Base-by-base conservation (phyloP, 1,140 invertebrate genomes). In the Drosophila watanabei region DNA sequence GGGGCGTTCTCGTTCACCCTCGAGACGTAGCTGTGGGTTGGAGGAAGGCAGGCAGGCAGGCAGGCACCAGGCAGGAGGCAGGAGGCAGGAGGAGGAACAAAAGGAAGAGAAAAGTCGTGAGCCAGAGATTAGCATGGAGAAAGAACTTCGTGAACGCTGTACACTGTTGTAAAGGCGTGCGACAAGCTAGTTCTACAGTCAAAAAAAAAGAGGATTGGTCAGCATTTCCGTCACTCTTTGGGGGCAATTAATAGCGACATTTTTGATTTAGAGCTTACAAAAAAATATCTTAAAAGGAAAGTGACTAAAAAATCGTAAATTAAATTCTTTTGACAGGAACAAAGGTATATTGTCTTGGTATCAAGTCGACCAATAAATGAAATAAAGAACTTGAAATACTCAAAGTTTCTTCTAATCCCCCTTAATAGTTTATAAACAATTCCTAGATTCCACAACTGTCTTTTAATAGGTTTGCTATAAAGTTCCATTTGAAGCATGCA, bases 1-100 rank as follows among this genome's bases (percentile, higher is more conserved):
- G 96, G 95, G 59, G 96, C 95, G 93, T 98, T 98, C 93, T 98
- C 97, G 78, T 97, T 95, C 56, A 98, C 94, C 85, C 95, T 95
- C 6, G 96, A 95, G 43, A 96, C 94, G 79, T 97, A 97, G 80
- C 96, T 97, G 81, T 48, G 94, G 52, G 66, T 57, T 60, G 11
- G 11, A 2, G 72, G 54, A 24, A 37, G 33, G 52, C n/a, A 57
- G 51, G 60, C 10, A 57, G 51, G 60, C 10, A 37, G 33, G 52
- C n/a, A 57, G 51, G 60, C 10, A 9, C 20, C 46, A 41, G 30
- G 11, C 30, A 46, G 16, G 2, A 33, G 51, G 14, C n/a, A n/a
- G n/a, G n/a, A 41, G 30, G 11, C 30, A 46, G 16, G 2, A 33
- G 51, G 14, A 28, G 64, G 52, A 57, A 41, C 14, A n/a, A 69